Base-by-base conservation (phyloP, 2,113 vertebrate species). In the Smithornis capensis region DNA sequence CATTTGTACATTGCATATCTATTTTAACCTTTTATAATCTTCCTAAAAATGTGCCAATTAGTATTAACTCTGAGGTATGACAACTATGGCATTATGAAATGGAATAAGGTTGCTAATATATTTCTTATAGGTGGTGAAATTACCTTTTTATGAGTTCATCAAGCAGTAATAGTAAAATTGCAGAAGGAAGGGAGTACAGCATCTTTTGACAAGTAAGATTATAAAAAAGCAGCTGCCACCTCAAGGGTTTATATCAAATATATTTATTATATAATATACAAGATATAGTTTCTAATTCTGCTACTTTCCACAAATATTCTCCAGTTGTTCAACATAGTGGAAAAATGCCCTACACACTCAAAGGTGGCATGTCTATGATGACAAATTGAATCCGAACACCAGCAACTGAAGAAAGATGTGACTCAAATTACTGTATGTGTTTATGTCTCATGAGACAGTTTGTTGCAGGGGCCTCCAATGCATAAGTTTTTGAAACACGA, bases 231-330 rank as follows among this genome's bases (percentile, higher is more conserved):
- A 77, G 28, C 42, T 90, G 12, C 12, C 25, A 88, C 38, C 25
- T 86, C 35, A 79, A 69, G 29, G 19, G 12, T 69, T 68, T 82
- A 44, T 59, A 64, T 75, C 27, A 87, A 87, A 89, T 6, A 67
- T 73, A 67, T 63, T 93, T 83, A 65, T 63, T 83, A 6, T 37
- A 24, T 44, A 86, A 47, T 77, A n/a, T 35, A 83, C 10, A 17
- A 90, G 17, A 87, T 87, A 27, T 60, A 76, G 45, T 68, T 88
- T 76, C 37, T 77, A 92, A 80, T 94, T 94, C 76, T 94, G 31
- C 12, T 63, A 2, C 83, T 88, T 81, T 65, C 59, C 37, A 83
- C 40, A 93, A 83, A 80, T 76, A 44, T 23, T 50, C 8, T 93
- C 19, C 15, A 73, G 14, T 88, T 92, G 23, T 53, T 81, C 69